Percentiles rank a stretch among this genome's conserved stretches.
phyloP scores from a whole-genome alignment of 2,113 vertebrate genomes.

The Lepus americanus region DNA sequence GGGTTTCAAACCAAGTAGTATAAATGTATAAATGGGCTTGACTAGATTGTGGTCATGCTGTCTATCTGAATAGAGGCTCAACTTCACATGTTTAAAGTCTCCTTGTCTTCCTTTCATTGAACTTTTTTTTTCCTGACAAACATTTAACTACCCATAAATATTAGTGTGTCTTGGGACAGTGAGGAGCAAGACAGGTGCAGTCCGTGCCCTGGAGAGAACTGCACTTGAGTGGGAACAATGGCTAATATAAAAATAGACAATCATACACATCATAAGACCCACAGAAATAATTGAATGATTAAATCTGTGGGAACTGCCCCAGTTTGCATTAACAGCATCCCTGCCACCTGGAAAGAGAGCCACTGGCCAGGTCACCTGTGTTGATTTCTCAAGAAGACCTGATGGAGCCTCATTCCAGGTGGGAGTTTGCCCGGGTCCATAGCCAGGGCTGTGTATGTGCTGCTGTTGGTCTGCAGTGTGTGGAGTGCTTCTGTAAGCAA shows the following conservation, averaged over 20 bases:
- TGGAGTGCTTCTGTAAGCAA: not conserved
- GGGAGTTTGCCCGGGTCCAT: not conserved
- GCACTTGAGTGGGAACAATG: not conserved
- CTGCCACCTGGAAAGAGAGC: not conserved
- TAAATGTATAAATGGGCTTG: not conserved
- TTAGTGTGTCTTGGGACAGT: not conserved
- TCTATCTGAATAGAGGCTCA: not conserved
- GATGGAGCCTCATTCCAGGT: not conserved
- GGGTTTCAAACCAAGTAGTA: not conserved
- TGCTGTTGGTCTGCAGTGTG: not conserved
- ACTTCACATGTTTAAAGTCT: not conserved
- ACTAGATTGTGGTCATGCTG: not conserved
- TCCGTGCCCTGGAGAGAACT: not conserved
- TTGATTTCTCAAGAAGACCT: not conserved
- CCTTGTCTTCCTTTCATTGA: not conserved
- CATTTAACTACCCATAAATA: not conserved
- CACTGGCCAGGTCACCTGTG: too few relatives aligned
- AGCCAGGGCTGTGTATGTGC: not conserved
- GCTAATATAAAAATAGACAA: not conserved
- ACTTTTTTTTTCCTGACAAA: not conserved
- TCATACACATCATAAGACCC: not conserved
- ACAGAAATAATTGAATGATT: not conserved
- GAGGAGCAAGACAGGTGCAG: not conserved
- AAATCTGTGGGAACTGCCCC: not conserved
- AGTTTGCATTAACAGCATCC: not conserved